Evolutionary conservation across 2,113 vertebrate genomes (phyloP).

Genomic region (Ceyx cyanopectus): DNA sequence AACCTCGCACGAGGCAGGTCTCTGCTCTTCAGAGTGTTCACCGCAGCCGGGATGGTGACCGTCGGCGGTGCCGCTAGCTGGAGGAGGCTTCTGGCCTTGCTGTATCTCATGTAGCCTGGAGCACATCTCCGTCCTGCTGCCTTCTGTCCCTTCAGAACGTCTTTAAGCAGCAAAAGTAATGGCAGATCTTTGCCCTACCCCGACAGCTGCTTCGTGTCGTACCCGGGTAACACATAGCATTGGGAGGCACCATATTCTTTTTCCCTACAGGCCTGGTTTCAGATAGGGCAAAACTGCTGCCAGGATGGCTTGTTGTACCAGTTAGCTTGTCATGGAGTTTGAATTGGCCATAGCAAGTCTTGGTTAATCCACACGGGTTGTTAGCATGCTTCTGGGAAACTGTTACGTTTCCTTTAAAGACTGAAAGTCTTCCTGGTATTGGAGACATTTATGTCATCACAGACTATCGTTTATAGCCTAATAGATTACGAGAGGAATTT

Average conservation of each 20-base stretch:
- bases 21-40: fast-evolving
- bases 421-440: neutral
- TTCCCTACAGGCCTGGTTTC: neutral
- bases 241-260: neutral
- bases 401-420: neutral
- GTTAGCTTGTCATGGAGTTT: fast-evolving
- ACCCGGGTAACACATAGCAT: fast-evolving
- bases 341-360: fast-evolving
- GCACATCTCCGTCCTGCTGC: fast-evolving
- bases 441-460: neutral
- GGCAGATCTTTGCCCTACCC: fast-evolving
- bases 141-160: fast-evolving
- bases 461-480: neutral
- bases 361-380: fast-evolving
- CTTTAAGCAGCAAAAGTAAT: neutral
- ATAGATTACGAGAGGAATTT: neutral
- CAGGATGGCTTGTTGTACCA: fast-evolving
- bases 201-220: fast-evolving
- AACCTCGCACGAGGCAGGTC: fast-evolving
- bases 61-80: neutral
- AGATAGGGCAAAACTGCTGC: fast-evolving
- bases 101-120: fast-evolving
- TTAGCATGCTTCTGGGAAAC: fast-evolving
- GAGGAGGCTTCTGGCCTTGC: neutral
- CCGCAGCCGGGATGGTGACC: fast-evolving